These are phyloP conservation scores for Ecliptopera silaceata DNA, from an alignment of 2,888 invertebrate genomes.

Conservation along the genomic window DNA sequence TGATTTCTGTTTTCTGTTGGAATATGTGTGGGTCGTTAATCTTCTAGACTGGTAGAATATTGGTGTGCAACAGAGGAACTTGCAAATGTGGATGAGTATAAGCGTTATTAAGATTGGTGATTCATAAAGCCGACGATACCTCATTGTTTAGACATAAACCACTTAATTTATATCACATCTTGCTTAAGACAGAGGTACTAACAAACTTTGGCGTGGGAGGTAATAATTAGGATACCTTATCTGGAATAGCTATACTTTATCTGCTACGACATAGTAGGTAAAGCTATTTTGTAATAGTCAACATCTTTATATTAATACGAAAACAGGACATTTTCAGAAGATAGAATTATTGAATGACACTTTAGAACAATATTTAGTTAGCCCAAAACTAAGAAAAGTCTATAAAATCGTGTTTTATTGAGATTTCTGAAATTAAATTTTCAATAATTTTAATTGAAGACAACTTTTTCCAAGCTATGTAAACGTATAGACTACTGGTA, in stretches of 20 bases:
- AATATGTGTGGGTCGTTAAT: conserved; percentile 26
- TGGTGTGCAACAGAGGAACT: conserved; percentile 61
- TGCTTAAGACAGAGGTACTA: conserved; percentile 28
- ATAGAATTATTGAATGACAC: too few relatives aligned
- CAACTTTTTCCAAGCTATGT: too few relatives aligned
- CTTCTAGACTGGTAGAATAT: conserved; percentile 42
- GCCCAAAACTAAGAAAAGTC: too few relatives aligned
- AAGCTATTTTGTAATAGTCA: neutral
- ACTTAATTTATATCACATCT: conserved; percentile 41
- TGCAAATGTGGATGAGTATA: conserved; percentile 65
- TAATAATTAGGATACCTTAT: neutral
- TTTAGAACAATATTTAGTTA: too few relatives aligned
- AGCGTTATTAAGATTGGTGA: conserved; percentile 63
- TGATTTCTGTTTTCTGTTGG: conserved; percentile 18
- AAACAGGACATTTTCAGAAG: too few relatives aligned
- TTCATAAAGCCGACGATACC: conserved; percentile 59
- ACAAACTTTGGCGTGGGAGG: conserved; percentile 26
- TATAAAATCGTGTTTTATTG: too few relatives aligned
- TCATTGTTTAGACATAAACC: conserved; percentile 56
- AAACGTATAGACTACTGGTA: too few relatives aligned
- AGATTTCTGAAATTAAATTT: too few relatives aligned
- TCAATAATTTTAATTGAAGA: too few relatives aligned
- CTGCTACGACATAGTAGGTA: neutral
- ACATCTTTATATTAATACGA: too few relatives aligned
- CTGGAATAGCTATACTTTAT: too few relatives aligned